Conservation (phyloP, 2,797 vertebrate genomes). For the Acipenser transmontanus region DNA sequence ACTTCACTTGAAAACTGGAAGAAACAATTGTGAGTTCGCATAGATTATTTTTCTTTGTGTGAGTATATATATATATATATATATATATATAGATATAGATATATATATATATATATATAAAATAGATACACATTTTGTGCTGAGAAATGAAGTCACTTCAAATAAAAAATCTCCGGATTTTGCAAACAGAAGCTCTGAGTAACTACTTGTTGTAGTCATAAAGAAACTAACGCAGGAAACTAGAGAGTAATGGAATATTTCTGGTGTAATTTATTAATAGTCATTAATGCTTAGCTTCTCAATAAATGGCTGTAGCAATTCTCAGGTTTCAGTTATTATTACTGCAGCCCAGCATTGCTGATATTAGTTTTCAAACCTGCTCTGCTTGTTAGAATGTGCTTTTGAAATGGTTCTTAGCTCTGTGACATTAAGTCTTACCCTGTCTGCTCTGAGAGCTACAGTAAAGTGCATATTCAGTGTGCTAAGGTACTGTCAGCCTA, state of each 20-base stretch:
- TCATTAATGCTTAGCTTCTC: background rate
- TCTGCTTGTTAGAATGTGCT: background rate
- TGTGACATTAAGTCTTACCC: background rate
- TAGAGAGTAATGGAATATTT: slow-evolving; percentile 15
- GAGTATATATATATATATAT: no score
- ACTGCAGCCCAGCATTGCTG: background rate
- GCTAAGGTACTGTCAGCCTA: background rate
- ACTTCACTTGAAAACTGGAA: no score
- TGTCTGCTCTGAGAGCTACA: background rate
- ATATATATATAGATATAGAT: no score
- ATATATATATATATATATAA: no score
- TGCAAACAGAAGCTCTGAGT: no score
- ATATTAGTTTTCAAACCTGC: background rate
- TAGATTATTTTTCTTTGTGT: no score
- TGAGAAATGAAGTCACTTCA: no score
- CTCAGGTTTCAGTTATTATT: background rate
- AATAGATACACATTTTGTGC: no score
- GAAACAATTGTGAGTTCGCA: no score
- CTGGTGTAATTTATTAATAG: slow-evolving; percentile 9
- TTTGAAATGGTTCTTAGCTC: background rate
- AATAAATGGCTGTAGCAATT: background rate
- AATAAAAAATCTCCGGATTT: no score
- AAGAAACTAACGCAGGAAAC: slow-evolving; percentile 33
- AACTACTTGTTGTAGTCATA: slow-evolving; percentile 12
- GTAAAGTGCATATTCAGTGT: background rate